phyloP scores from a whole-genome alignment of 2,888 invertebrate genomes.

The Axea sp. region DNA sequence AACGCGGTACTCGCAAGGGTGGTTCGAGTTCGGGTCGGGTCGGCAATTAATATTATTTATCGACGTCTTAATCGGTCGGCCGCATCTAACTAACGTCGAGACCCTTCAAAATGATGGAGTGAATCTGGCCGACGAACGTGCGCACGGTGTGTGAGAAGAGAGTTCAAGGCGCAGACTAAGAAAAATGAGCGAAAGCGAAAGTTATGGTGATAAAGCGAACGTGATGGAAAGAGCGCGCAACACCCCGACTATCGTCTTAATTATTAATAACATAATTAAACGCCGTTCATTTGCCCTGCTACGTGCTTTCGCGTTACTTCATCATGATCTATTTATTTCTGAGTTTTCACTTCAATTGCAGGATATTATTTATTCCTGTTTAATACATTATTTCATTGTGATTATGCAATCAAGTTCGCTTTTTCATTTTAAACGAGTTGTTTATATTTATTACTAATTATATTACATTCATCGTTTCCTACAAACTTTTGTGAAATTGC shows the following conservation, averaged over 20 bases:
- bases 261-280: conserved; percentile 58
- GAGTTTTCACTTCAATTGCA: conserved; percentile 10
- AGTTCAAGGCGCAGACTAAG: conserved; percentile 53
- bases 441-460: too few species aligned
- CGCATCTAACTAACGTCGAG: conserved; percentile 72
- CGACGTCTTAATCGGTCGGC: conserved; percentile 78
- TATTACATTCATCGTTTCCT: too few species aligned
- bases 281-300: conserved; percentile 13
- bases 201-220: conserved; percentile 45
- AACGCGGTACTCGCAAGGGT: conserved; percentile 71
- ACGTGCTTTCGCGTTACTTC: conserved; percentile 11
- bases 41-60: conserved; percentile 79
- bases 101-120: conserved; percentile 62
- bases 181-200: conserved; percentile 60
- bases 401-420: background rate
- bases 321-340: conserved; percentile 30
- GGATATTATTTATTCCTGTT: conserved; percentile 7
- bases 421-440: too few species aligned
- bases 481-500: too few species aligned
- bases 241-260: conserved; percentile 39
- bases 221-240: conserved; percentile 24
- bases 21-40: conserved; percentile 64
- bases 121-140: conserved; percentile 58
- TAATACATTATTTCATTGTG: conserved; percentile 1
- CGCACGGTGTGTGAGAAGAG: conserved; percentile 47